phyloP scores from a whole-genome alignment of 2,113 vertebrate species.

The Perognathus longimembris region DNA sequence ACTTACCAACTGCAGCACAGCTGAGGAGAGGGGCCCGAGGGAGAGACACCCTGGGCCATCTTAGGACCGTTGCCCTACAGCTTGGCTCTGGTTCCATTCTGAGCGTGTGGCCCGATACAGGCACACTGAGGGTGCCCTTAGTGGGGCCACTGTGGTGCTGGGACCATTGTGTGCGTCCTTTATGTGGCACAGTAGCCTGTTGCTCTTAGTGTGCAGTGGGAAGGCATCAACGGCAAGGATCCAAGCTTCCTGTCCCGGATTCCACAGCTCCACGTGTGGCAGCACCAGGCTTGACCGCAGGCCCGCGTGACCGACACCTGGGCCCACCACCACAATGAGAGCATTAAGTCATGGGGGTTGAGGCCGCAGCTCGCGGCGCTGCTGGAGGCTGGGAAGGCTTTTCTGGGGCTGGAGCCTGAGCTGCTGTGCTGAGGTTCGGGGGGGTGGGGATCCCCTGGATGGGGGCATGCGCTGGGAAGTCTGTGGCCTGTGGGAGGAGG shows the following conservation, averaged over 20 bases:
- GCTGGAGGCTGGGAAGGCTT: neutral
- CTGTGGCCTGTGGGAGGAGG: neutral
- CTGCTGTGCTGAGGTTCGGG: neutral
- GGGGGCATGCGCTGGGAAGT: neutral
- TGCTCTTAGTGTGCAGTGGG: neutral
- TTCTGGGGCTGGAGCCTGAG: neutral
- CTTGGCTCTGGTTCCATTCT: neutral
- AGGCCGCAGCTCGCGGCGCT: neutral
- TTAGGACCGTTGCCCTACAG: neutral
- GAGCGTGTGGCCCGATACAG: fast-evolving
- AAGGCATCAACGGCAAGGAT: neutral
- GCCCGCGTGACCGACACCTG: neutral
- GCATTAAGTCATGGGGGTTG: neutral
- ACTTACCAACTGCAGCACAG: too few species aligned
- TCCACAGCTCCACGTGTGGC: fast-evolving
- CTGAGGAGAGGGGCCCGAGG: too few species aligned
- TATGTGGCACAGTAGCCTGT: neutral
- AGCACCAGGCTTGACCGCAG: neutral
- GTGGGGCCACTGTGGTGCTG: fast-evolving
- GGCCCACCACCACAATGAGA: neutral
- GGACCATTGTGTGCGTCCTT: fast-evolving
- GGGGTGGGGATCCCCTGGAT: fast-evolving
- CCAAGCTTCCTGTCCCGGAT: neutral
- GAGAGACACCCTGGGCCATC: neutral
- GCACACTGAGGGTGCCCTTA: fast-evolving